These are phyloP conservation scores for Microplitis demolitor DNA, from an alignment of 1,140 invertebrate species.

Conservation along the genomic window DNA sequence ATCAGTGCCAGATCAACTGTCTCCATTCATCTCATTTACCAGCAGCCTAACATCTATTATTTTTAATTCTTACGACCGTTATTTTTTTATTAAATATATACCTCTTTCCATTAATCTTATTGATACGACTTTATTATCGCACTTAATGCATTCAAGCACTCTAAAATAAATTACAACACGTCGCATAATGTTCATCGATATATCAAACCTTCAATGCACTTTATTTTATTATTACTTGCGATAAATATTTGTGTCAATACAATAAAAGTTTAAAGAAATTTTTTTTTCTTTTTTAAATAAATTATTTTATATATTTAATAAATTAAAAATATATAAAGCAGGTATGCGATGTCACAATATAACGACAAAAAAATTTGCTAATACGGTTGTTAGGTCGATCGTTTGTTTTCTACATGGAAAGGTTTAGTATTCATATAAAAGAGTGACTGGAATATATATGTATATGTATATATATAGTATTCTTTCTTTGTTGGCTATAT, in stretches of 20 bases:
- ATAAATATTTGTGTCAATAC: too few species aligned
- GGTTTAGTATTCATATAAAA: slow-evolving; percentile 5
- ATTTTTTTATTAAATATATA: neutral
- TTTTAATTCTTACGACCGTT: neutral
- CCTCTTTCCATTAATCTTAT: too few species aligned
- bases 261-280: too few species aligned
- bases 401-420: neutral
- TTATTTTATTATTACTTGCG: too few species aligned
- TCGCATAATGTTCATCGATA: too few species aligned
- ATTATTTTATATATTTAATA: too few species aligned
- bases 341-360: neutral
- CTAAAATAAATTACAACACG: too few species aligned
- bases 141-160: too few species aligned
- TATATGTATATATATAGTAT: neutral
- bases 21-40: neutral
- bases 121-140: too few species aligned
- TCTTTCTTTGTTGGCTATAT: slow-evolving; percentile 24
- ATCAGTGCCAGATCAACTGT: neutral
- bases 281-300: too few species aligned
- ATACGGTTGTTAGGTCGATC: slow-evolving; percentile 3
- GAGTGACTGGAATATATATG: neutral
- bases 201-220: too few species aligned
- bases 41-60: neutral
- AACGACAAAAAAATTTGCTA: slow-evolving; percentile 2
- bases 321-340: neutral